phyloP scores from a whole-genome alignment of 2,888 invertebrate genomes.

The Mycogona germanica region DNA sequence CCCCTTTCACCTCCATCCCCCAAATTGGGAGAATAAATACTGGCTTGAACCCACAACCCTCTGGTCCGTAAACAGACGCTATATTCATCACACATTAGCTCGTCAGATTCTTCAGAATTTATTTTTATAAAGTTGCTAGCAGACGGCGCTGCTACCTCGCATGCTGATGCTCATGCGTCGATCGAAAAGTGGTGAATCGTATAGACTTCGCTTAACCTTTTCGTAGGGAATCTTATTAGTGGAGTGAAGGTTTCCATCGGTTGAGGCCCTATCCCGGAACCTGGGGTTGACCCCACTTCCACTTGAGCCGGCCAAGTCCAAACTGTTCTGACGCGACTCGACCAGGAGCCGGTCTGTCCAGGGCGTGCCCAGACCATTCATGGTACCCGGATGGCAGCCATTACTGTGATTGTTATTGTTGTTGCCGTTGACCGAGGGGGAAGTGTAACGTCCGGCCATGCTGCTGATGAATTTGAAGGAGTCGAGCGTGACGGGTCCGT shows the following conservation, averaged over 20 bases:
- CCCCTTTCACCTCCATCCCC: no score
- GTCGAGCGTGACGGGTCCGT: slow-evolving; percentile 31
- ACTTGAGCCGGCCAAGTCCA: not conserved
- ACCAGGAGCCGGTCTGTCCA: slow-evolving; percentile 18
- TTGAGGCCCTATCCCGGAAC: slow-evolving; percentile 61
- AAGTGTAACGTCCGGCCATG: slow-evolving; percentile 17
- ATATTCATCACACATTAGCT: no score
- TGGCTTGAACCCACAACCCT: no score
- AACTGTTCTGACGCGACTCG: slow-evolving; percentile 14
- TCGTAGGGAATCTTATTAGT: slow-evolving; percentile 31
- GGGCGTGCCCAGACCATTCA: slow-evolving; percentile 10
- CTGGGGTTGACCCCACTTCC: not conserved
- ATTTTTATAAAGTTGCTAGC: no score
- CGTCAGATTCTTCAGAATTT: no score
- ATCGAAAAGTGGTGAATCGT: slow-evolving; percentile 39
- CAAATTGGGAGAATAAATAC: no score
- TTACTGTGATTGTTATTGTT: not conserved
- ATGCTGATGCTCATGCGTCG: slow-evolving; percentile 68
- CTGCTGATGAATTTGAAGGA: slow-evolving; percentile 18
- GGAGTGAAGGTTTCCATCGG: slow-evolving; percentile 51
- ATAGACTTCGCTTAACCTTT: slow-evolving; percentile 28
- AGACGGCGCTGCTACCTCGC: slow-evolving; percentile 43
- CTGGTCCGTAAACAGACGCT: no score
- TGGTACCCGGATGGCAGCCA: no score
- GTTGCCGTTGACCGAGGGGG: slow-evolving; percentile 20